Base-by-base conservation (phyloP, 2,888 invertebrate genomes). In the Oscheius sp. region DNA sequence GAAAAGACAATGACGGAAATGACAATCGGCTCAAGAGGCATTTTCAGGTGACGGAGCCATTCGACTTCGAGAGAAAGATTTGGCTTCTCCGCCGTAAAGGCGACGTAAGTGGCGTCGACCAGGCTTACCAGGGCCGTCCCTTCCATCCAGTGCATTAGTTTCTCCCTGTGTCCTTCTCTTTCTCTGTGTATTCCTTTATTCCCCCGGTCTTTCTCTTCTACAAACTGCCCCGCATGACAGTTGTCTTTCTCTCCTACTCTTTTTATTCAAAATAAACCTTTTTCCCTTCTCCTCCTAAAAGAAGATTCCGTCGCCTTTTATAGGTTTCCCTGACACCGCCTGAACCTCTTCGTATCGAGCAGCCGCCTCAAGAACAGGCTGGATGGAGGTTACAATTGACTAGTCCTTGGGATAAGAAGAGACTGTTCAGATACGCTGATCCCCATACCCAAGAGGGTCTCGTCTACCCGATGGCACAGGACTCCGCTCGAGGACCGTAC, bases 71-170 rank as follows among this genome's bases (percentile, higher is more conserved):
- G 35, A 46, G 59, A 7, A 35, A 59, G 25, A 21, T 68, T 9
- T 73, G 73, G 73, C 58, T 73, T 29, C 73, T 73, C 12, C 59
- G 59, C 27, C 68, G 73, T n/a, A 56, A 61, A 25, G 21, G 16
- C 18, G 73, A 69, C n/a, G 73, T 73, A 43, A 73, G 73, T 73
- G 55, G 52, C 41, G 18, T n/a, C 23, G 69, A 58, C 27, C 18
- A 35, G 18, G 35, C 35, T 9, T 63, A 35, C 63, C 18, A 52
- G 27, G 72, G 52, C 41, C 29, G 27, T 61, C 55, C 53, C 25
- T 72, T 52, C 46, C 45, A 61, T 16, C 61, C 63, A n/a, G 46
- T 63, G 18, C 63, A 13, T 35, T 61, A 63, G 52, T 12, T 45
- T 16, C 9, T 9, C 21, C 49, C 21, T 53, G 12, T 55, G 23